Evolutionary conservation across 1,140 invertebrate genomes (phyloP).

Genomic region (Panulirus ornatus): DNA sequence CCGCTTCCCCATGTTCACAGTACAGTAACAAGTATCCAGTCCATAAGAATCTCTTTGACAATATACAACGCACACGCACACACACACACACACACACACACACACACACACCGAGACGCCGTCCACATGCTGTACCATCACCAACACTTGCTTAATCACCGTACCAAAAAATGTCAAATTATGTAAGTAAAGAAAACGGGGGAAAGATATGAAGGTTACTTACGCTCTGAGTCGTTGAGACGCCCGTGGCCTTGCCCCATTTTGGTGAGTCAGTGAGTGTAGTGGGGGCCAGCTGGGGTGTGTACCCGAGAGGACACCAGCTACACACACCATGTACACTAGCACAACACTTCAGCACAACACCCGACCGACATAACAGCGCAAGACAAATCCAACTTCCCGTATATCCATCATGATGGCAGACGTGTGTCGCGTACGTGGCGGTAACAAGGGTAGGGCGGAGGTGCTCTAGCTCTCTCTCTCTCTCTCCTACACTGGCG

Average conservation of each 20-base stretch:
- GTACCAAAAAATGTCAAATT: neutral
- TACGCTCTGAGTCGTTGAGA: conserved; percentile 51
- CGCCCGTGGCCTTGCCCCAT: conserved; percentile 50
- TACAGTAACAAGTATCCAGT: too few species aligned
- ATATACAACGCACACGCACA: neutral
- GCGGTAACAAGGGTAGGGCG: too few species aligned
- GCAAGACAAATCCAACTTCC: conserved; percentile 34
- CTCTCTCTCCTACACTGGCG: neutral
- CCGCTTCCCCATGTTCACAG: too few species aligned
- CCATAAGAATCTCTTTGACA: neutral
- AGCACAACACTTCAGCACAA: neutral
- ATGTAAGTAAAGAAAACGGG: neutral
- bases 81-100: too few species aligned
- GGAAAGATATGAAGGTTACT: conserved; percentile 37
- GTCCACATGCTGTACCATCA: too few species aligned
- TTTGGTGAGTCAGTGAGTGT: conserved; percentile 41
- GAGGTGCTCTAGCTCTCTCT: too few species aligned
- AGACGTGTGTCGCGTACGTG: neutral
- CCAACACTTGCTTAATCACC: neutral
- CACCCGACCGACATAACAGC: conserved; percentile 30
- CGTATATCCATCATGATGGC: conserved; percentile 11
- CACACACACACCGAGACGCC: too few species aligned
- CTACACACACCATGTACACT: conserved; percentile 16
- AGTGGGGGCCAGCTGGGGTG: conserved; percentile 14
- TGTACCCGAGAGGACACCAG: neutral